Evolutionary conservation across 2,797 vertebrate genomes (phyloP), one percentile per base, ranked within the genome.

Genomic region (Lepilemur ruficaudatus): DNA sequence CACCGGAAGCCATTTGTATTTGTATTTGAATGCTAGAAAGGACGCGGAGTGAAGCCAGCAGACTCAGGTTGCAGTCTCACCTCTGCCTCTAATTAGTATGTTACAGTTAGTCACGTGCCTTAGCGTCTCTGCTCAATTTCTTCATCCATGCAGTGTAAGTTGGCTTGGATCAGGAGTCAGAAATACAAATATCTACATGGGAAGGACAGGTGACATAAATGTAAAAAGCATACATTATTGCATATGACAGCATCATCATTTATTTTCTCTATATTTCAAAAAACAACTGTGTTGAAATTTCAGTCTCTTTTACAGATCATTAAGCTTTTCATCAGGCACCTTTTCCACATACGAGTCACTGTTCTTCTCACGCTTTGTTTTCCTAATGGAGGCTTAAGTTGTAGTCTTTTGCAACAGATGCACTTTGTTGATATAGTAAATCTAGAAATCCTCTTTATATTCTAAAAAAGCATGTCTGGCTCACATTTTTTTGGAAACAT

Each of bases 351-450:
- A 30, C 55, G 28, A 81, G 80, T 25, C 80, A 59, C 23, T 46
- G 17, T 55, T 91, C 48, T 84, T 72, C 87, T 89, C 35, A 20
- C 9, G 70, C 25, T 63, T 87, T 84, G 67, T 87, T 96, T 93
- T 82, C 72, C 61, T 95, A 69, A 38, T 52, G 38, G 70, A 78
- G 73, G 41, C 35, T 63, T 78, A 87, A 72, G 25, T 30, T 81
- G 30, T 69, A 35, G 84, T 90, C 57, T 94, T 96, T 81, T 57
- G n/a, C 55, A 59, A 59, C 25, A 69, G 84, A 88, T 57, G 73
- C 2, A 38, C 76, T 94, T 96, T 48, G 57, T 79, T 96, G 90
- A 28, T 25, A 7, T n/a, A 61, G 84, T 92, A 95, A 93, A 69
- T 70, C n/a, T 22, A 69, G 70, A 81, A 87, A 87, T 85, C 67